These are phyloP conservation scores for Spongilla lacustris DNA, from an alignment of 37 sponge, comb jelly and placozoan species.

Conservation along the genomic window DNA sequence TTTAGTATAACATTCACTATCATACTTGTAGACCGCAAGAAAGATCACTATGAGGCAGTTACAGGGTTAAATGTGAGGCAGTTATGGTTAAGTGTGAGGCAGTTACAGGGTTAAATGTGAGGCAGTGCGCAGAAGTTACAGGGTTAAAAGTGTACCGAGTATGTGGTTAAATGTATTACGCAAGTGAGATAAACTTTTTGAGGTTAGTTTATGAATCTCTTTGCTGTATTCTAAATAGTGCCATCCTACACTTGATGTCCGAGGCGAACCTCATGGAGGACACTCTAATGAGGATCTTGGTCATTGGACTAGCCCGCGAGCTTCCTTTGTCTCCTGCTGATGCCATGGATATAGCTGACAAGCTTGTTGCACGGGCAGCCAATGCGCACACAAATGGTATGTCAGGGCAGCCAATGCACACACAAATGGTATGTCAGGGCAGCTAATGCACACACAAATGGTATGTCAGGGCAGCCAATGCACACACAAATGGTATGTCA, in stretches of 20 bases:
- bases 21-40: no score
- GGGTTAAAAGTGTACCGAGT: background rate
- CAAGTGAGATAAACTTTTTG: background rate
- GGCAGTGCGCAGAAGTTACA: background rate
- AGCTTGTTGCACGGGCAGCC: slow-evolving; percentile 90
- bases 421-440: background rate
- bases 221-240: slow-evolving; percentile 17
- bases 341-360: slow-evolving; percentile 87
- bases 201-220: background rate
- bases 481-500: background rate
- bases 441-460: background rate
- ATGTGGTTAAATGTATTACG: background rate
- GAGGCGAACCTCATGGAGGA: slow-evolving; percentile 86
- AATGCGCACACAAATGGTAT: slow-evolving; percentile 77
- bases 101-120: background rate
- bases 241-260: slow-evolving; percentile 73
- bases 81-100: background rate
- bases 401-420: background rate
- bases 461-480: background rate
- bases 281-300: slow-evolving; percentile 86
- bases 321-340: slow-evolving; percentile 89
- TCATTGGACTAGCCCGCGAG: slow-evolving; percentile 80
- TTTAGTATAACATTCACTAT: no score
- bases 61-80: background rate
- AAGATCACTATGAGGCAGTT: background rate